Evolutionary conservation across 2,113 vertebrate species (phyloP), one percentile per base, ranked within the genome.

Genomic region (Polypterus bichir): DNA sequence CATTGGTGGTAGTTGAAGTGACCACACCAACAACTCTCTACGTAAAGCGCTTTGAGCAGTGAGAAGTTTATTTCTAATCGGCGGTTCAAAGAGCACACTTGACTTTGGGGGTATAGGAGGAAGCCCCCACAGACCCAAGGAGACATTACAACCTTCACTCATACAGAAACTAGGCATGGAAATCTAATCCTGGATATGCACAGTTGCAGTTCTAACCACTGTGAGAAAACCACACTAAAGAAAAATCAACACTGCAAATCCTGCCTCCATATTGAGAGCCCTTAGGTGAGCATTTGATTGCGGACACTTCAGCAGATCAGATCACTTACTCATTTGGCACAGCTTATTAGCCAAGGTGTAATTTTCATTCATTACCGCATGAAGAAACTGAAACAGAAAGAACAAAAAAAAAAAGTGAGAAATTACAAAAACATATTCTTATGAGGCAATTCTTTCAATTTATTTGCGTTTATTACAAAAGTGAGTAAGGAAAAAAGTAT

Each of bases 241-340:
- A 59, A 48, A 27, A 10, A 10, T 54, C 46, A 60, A 27, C 9
- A 44, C 4, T 7, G 11, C 46, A 3, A 45, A 52, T 27, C 27
- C 27, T 27, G 27, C 27, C 27, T 27, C 54, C 5, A 4, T 48
- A 47, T 62, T 6, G n/a, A 46, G 49, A 62, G 48, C 54, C 53
- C 27, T n/a, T 46, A 27, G 27, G 48, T 46, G 27, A 64, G 64
- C 55, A 58, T 47, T 58, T 59, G 44, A 4, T 11, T 7, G 7
- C 44, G 27, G 27, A 27, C 27, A 2, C 27, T 27, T 27, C 27
- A 27, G 27, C 2, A 27, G 27, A 27, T 27, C 27, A 54, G 3
- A 27, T 55, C 64, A 84, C 91, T 64, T 82, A 94, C 92, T 91
- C 84, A 85, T 90, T 66, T 86, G 79, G 81, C 91, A 93, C 64